phyloP scores from a whole-genome alignment of 2,888 invertebrate species.

The Agrochola macilenta region DNA sequence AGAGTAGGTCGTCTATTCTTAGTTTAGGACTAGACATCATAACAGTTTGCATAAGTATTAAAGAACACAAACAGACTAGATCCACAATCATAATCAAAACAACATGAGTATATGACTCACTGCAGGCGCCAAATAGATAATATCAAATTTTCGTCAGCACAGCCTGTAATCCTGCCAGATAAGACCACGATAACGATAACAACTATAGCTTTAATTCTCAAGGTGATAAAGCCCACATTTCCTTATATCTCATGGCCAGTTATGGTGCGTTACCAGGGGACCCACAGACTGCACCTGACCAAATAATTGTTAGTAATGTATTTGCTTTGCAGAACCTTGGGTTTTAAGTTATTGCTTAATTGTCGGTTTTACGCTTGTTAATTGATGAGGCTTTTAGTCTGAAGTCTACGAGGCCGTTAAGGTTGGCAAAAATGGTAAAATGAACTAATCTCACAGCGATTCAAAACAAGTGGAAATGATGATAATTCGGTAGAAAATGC shows the following conservation, averaged over 20 bases:
- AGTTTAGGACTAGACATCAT: slow-evolving; percentile 38
- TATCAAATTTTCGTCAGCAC: slow-evolving; percentile 57
- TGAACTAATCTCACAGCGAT: neutral
- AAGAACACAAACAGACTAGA: slow-evolving; percentile 37
- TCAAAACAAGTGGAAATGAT: neutral
- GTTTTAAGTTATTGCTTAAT: slow-evolving; percentile 43
- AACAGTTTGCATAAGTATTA: slow-evolving; percentile 50
- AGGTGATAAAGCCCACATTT: slow-evolving; percentile 45
- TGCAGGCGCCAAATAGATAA: slow-evolving; percentile 64
- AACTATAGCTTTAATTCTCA: slow-evolving; percentile 43
- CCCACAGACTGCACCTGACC: slow-evolving; percentile 57
- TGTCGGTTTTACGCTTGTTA: slow-evolving; percentile 34
- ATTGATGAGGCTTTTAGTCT: slow-evolving; percentile 31
- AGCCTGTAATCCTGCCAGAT: slow-evolving; percentile 55
- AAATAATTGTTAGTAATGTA: slow-evolving; percentile 58
- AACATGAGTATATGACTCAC: slow-evolving; percentile 57
- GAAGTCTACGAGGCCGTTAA: neutral
- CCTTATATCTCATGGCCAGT: slow-evolving; percentile 40
- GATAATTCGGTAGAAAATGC: neutral
- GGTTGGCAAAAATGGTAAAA: slow-evolving; percentile 8
- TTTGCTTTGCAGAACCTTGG: slow-evolving; percentile 48
- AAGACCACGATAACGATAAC: slow-evolving; percentile 45
- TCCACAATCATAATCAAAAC: slow-evolving; percentile 38
- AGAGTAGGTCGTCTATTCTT: slow-evolving; percentile 43
- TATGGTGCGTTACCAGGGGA: slow-evolving; percentile 42